phyloP scores from a whole-genome alignment of 2,797 vertebrate species.

The Phrynocephalus guinanensis region DNA sequence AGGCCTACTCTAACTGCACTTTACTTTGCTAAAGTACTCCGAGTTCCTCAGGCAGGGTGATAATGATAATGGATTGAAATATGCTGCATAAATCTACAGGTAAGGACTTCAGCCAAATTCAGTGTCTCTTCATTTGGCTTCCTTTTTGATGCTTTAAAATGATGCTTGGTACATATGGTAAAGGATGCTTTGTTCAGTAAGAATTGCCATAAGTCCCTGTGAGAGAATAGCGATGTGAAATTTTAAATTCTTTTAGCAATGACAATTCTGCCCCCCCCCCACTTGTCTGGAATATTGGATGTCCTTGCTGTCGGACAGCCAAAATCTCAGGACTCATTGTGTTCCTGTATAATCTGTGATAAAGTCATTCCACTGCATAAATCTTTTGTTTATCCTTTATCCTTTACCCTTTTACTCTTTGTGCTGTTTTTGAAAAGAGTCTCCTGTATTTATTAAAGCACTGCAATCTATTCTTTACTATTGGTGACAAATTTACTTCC shows the following conservation, averaged over 20 bases:
- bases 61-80: too few relatives aligned
- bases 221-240: not conserved
- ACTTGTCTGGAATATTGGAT: not conserved
- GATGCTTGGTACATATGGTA: not conserved
- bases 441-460: not conserved
- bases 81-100: not conserved
- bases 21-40: too few relatives aligned
- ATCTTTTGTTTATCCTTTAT: not conserved
- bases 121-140: not conserved
- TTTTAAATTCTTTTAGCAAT: not conserved
- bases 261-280: not conserved
- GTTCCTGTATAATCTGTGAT: not conserved
- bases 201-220: not conserved
- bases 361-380: slow-evolving; percentile 21
- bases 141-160: not conserved
- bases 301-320: slow-evolving; percentile 2
- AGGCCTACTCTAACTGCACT: too few relatives aligned
- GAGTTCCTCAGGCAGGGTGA: not conserved
- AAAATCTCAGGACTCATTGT: slow-evolving; percentile 19
- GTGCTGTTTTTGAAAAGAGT: not conserved
- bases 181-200: not conserved
- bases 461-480: not conserved
- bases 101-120: not conserved
- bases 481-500: not conserved
- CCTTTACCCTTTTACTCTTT: not conserved